These are phyloP conservation scores for Agrochola lota DNA, from an alignment of 2,888 invertebrate species.

Conservation along the genomic window DNA sequence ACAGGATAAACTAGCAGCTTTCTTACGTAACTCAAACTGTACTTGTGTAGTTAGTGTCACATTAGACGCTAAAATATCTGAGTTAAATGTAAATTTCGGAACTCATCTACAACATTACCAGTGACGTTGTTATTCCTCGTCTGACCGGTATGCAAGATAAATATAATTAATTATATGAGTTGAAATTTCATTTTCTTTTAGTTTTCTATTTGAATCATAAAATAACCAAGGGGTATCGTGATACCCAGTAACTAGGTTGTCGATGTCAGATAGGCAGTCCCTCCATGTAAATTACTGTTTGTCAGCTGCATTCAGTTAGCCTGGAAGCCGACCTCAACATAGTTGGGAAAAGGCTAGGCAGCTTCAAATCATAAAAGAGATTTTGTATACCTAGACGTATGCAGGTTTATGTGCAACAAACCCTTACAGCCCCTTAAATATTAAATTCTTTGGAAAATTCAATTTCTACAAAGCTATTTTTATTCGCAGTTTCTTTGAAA, in stretches of 20 bases:
- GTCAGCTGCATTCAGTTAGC: too few relatives aligned
- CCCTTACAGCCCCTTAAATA: not conserved
- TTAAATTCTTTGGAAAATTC: not conserved
- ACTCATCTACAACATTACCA: too few relatives aligned
- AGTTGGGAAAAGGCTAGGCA: too few relatives aligned
- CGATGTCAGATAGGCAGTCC: too few relatives aligned
- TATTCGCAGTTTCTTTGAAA: slow-evolving; percentile 7
- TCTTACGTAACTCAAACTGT: not conserved
- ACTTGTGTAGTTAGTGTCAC: not conserved
- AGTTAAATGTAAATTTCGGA: too few relatives aligned
- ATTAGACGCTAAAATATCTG: not conserved
- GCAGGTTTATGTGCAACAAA: not conserved
- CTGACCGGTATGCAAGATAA: not conserved
- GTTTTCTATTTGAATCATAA: not conserved
- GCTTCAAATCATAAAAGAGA: not conserved
- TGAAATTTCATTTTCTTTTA: not conserved
- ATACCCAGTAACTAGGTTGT: too few relatives aligned
- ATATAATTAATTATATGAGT: not conserved
- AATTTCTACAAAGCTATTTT: not conserved
- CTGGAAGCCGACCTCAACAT: too few relatives aligned
- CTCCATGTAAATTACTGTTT: too few relatives aligned
- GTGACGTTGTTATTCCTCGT: not conserved
- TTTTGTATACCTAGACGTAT: not conserved
- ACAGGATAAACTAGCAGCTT: not conserved
- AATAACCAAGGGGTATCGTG: not conserved